Evolutionary conservation across 2,113 vertebrate species (phyloP).

Genomic region (Elephantulus edwardii): DNA sequence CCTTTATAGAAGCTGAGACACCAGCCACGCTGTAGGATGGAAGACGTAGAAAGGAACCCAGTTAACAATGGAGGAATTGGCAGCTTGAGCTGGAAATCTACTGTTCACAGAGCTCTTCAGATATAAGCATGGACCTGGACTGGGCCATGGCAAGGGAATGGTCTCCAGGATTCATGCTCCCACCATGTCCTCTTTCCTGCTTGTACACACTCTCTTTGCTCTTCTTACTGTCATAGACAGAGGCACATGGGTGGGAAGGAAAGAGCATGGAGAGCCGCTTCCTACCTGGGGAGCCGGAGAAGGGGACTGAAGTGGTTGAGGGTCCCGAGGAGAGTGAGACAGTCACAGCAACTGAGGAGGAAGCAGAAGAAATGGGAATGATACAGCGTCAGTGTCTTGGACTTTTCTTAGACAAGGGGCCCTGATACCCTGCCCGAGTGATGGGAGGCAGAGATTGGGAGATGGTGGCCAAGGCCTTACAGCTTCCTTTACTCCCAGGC

Average conservation of each 20-base stretch:
- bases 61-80: not conserved
- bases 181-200: not conserved
- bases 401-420: not conserved
- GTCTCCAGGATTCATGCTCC: not conserved
- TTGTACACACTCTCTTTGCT: not conserved
- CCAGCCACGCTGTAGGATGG: not conserved
- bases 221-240: not conserved
- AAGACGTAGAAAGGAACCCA: not conserved
- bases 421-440: not conserved
- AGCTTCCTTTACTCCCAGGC: not conserved
- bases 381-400: not conserved
- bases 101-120: not conserved
- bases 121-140: not conserved
- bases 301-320: not conserved
- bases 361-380: not conserved
- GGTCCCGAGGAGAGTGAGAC: not conserved
- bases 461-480: not conserved
- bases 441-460: not conserved
- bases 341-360: not conserved
- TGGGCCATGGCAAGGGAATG: not conserved
- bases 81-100: not conserved
- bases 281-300: slow-evolving; percentile 16
- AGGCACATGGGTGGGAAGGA: not conserved
- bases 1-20: not conserved
- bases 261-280: not conserved